A percentile compares a stretch with the other conserved stretches of the same genome.
Evolutionary conservation across 2,888 invertebrate species (phyloP).

Genomic region (Harpalus rufipes): DNA sequence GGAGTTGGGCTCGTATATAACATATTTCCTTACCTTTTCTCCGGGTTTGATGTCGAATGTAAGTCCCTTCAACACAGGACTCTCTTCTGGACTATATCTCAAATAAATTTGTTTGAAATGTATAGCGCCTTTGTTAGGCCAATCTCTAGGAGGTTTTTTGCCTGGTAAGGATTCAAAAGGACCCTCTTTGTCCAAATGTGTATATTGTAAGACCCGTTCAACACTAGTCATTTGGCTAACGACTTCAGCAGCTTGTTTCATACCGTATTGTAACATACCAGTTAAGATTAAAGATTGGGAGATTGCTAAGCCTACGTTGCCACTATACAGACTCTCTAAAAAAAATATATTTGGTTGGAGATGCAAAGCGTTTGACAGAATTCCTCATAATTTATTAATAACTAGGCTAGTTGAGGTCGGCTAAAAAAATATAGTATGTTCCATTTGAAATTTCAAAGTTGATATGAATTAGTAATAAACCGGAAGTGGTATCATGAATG

Average conservation of each 20-base stretch:
- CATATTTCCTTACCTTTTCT: too few species aligned
- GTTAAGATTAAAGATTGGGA: conserved; percentile 86
- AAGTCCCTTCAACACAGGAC: conserved; percentile 85
- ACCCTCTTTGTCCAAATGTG: conserved; percentile 85
- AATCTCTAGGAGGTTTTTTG: conserved; percentile 79
- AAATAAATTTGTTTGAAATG: conserved; percentile 82
- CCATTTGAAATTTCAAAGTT: too few species aligned
- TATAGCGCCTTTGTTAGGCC: conserved; percentile 83
- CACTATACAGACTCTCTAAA: conserved; percentile 80
- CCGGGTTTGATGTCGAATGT: conserved; percentile 82
- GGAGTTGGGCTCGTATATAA: too few species aligned
- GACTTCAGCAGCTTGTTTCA: conserved; percentile 88
- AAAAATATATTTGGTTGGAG: too few species aligned
- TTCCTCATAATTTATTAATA: too few species aligned
- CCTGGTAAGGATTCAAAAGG: conserved; percentile 81
- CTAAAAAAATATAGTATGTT: too few species aligned
- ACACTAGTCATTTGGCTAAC: conserved; percentile 90
- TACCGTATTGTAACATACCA: conserved; percentile 90
- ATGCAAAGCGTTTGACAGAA: too few species aligned
- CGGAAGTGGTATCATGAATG: too few species aligned
- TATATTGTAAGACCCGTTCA: conserved; percentile 89
- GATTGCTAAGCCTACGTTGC: conserved; percentile 86
- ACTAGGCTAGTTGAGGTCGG: too few species aligned
- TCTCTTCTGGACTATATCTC: conserved; percentile 81
- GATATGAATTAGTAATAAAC: too few species aligned